Conservation (phyloP, 2,113 vertebrate species). For the Pseudopodoces humilis region DNA sequence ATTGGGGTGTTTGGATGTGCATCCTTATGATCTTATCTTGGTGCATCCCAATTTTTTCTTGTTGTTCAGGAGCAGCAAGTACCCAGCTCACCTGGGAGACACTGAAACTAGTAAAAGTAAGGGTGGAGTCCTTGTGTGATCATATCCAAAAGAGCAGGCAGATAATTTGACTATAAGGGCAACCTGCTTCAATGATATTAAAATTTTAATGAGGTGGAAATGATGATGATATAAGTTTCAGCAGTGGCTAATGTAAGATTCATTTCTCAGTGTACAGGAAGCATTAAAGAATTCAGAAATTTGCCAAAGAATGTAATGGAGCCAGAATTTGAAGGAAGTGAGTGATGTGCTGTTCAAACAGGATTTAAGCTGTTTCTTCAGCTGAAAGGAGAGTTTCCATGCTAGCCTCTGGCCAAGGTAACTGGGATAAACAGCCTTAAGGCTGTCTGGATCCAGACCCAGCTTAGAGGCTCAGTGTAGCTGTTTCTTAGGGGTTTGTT, state of each 20-base stretch:
- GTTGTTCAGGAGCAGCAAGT: background rate
- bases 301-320: background rate
- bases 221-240: background rate
- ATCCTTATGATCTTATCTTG: background rate
- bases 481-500: background rate
- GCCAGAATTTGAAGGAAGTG: background rate
- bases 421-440: background rate
- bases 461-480: background rate
- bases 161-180: background rate
- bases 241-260: background rate
- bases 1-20: background rate
- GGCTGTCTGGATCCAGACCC: background rate
- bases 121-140: background rate
- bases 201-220: background rate
- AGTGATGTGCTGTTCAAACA: background rate
- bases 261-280: background rate
- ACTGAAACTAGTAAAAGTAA: constrained; percentile 36
- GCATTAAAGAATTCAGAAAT: background rate
- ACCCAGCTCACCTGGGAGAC: background rate
- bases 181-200: background rate
- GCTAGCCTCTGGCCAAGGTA: background rate
- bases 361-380: background rate
- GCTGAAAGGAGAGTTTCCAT: background rate
- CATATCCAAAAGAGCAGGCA: background rate
- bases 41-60: background rate